A percentile compares a stretch with the other conserved stretches of the same genome.
Evolutionary conservation across 2,888 invertebrate species (phyloP).

Genomic region (Cyclophora albipunctata): DNA sequence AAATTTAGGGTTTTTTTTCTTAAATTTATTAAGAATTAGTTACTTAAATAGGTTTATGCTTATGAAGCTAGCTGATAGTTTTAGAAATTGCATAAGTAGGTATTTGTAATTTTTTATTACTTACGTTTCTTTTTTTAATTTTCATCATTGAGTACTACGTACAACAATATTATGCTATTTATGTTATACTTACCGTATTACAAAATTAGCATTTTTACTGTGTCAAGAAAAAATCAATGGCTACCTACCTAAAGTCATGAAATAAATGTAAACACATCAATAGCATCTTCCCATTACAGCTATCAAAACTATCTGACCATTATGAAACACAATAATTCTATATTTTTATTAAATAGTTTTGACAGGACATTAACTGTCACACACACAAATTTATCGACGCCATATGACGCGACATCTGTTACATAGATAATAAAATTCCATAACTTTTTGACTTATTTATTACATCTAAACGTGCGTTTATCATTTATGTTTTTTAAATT

Average conservation of each 20-base stretch:
- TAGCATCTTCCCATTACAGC: background rate
- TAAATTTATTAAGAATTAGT: background rate
- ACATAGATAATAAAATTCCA: slow-evolving; percentile 28
- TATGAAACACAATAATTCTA: slow-evolving; percentile 12
- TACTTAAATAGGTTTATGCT: too few species aligned
- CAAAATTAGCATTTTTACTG: too few species aligned
- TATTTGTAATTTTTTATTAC: background rate
- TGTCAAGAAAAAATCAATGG: too few species aligned
- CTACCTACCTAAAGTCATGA: too few species aligned
- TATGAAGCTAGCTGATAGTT: too few species aligned
- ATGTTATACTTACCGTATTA: too few species aligned
- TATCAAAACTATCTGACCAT: too few species aligned
- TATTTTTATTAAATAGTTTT: slow-evolving; percentile 32
- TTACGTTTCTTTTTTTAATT: background rate
- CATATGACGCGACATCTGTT: slow-evolving; percentile 45
- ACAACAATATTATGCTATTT: too few species aligned
- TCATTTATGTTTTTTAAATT: slow-evolving; percentile 27
- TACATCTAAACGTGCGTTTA: slow-evolving; percentile 21
- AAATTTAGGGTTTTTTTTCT: background rate
- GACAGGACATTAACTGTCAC: slow-evolving; percentile 29
- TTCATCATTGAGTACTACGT: too few species aligned
- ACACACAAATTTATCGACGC: slow-evolving; percentile 32
- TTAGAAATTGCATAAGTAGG: too few species aligned
- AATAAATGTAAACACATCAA: too few species aligned
- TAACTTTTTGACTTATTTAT: slow-evolving; percentile 38